These are phyloP conservation scores for Xylota segnis DNA, from an alignment of 2,888 invertebrate species.

Conservation along the genomic window DNA sequence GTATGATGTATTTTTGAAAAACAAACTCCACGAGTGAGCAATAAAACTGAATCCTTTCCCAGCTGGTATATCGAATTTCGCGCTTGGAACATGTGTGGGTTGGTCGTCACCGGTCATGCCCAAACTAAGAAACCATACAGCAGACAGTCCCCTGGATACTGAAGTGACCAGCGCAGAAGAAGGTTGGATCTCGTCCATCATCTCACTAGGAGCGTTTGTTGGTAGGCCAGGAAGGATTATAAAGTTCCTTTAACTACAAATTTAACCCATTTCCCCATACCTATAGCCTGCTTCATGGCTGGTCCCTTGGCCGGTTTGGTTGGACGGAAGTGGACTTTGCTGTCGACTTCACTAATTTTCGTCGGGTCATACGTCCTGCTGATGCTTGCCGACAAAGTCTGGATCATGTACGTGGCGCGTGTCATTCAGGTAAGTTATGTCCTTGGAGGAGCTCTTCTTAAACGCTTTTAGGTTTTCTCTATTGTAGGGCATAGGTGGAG, in stretches of 20 bases:
- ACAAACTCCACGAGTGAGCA: no score
- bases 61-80: constrained; percentile 89
- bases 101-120: constrained; percentile 91
- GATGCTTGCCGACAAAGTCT: constrained; percentile 86
- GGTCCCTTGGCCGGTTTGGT: constrained; percentile 88
- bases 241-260: background rate
- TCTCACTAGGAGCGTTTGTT: constrained; percentile 89
- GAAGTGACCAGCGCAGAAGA: constrained; percentile 85
- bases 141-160: constrained; percentile 84
- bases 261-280: background rate
- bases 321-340: constrained; percentile 89
- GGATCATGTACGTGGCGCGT: constrained; percentile 86
- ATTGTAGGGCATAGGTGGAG: constrained; percentile 87
- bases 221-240: constrained; percentile 86
- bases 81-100: constrained; percentile 89
- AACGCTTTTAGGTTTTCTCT: background rate
- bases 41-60: constrained; percentile 22
- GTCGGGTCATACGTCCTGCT: constrained; percentile 89
- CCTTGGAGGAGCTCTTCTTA: background rate
- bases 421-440: constrained; percentile 79
- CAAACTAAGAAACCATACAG: constrained; percentile 85
- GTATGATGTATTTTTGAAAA: background rate
- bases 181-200: constrained; percentile 90
- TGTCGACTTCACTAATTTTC: constrained; percentile 88
- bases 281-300: constrained; percentile 88